Conservation (phyloP, 2,113 vertebrate species). For the Xenopus tropicalis region UCB_Xtro_10.0 CM004443.2:54208001-54208500, state of each 20-base stretch:
- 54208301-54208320: conserved; percentile 5
- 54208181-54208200: conserved; percentile 2
- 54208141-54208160: conserved; percentile 15
- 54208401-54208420: not conserved
- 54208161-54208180: not conserved
- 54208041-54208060: not conserved
- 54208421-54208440: not conserved
- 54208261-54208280: not conserved
- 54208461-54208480: too few species aligned
- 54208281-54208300: not conserved
- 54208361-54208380: not conserved
- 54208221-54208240: conserved; percentile 2
- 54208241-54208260: not conserved
- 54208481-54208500: not conserved
- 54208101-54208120: not conserved
- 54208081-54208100: not conserved
- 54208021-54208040: not conserved
- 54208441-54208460: not conserved
- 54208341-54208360: not conserved
- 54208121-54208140: conserved; percentile 1
- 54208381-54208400: not conserved
- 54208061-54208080: not conserved
- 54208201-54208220: conserved; percentile 13
- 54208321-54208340: conserved; percentile 2
- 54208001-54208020: too few species aligned